These are phyloP conservation scores for Piaya cayana DNA, from an alignment of 2,113 vertebrate genomes.

Conservation along the genomic window DNA sequence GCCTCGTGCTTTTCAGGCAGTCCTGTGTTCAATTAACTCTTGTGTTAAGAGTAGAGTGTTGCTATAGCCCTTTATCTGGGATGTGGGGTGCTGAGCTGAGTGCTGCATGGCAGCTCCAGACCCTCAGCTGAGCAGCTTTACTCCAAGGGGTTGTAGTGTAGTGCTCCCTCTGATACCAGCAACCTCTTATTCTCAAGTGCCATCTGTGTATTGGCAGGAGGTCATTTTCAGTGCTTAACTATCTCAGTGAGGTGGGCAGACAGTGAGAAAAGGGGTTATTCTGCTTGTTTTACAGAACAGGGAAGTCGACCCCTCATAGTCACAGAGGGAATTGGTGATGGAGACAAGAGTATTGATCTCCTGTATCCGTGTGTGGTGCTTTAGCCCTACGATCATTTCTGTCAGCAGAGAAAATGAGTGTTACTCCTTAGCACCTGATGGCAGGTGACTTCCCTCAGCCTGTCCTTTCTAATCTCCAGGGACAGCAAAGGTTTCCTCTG, in stretches of 20 bases:
- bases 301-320: neutral
- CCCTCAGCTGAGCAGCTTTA: neutral
- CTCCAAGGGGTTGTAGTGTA: accelerated
- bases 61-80: neutral
- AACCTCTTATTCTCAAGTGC: neutral
- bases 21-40: accelerated
- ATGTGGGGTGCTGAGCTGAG: neutral
- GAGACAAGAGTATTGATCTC: neutral
- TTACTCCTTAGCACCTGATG: neutral
- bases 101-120: neutral
- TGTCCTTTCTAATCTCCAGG: neutral
- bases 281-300: neutral
- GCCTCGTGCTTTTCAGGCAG: neutral
- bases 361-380: accelerated
- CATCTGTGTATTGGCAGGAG: neutral
- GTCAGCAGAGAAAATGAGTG: neutral
- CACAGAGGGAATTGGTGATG: neutral
- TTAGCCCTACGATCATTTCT: neutral
- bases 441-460: neutral
- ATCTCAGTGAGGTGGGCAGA: neutral
- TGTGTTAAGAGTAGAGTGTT: neutral
- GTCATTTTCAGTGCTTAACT: neutral
- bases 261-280: neutral
- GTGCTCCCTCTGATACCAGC: neutral
- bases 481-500: neutral